Conservation (phyloP, 1,140 invertebrate genomes). For the Ephestia elutella region DNA sequence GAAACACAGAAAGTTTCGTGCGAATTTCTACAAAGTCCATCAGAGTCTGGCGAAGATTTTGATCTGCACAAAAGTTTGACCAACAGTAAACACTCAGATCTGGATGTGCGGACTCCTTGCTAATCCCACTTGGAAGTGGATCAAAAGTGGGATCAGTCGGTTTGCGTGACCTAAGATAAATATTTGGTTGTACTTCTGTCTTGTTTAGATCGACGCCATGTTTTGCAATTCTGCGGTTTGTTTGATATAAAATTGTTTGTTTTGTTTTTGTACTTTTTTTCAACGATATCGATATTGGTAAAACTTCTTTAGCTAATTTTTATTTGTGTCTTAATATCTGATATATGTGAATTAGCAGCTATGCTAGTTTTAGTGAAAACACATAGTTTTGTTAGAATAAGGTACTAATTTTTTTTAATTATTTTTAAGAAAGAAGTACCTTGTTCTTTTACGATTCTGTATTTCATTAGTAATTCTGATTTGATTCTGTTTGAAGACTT, state of each 20-base stretch:
- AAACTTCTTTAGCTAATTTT: no score
- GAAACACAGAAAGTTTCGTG: conserved; percentile 12
- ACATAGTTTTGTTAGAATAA: no score
- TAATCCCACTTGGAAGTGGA: conserved; percentile 61
- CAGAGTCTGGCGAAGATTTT: conserved; percentile 55
- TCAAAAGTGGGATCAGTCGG: background rate
- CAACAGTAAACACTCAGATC: conserved; percentile 42
- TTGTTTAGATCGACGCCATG: background rate
- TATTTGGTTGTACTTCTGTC: background rate
- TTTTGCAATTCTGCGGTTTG: background rate
- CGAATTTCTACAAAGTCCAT: conserved; percentile 25
- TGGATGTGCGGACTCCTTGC: conserved; percentile 34
- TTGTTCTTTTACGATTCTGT: no score
- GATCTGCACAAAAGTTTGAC: conserved; percentile 54
- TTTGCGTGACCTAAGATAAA: background rate
- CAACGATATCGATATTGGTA: no score
- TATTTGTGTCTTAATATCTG: no score
- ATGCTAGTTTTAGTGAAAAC: no score
- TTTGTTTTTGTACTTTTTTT: no score
- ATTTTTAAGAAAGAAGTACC: no score
- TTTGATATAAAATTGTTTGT: background rate
- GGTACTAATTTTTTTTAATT: no score
- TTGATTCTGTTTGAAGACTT: no score
- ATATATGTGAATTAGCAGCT: no score
- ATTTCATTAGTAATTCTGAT: no score